Evolutionary conservation across 1,140 invertebrate genomes (phyloP).

Genomic region (Drosophila neocordata): DNA sequence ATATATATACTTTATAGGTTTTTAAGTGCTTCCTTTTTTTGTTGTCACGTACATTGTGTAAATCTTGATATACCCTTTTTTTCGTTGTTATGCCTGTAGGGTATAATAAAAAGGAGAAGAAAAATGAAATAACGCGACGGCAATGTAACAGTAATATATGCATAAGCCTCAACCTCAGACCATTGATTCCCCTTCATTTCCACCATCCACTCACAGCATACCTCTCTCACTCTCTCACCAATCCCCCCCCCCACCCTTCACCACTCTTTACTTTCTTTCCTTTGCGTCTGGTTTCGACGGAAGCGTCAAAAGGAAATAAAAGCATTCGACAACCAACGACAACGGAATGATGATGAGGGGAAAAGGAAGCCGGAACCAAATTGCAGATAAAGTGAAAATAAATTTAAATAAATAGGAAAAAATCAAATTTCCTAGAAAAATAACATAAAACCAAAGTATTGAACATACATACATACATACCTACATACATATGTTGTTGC

Average conservation of each 20-base stretch:
- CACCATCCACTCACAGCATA: neutral
- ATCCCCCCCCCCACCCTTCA: neutral
- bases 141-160: conserved; percentile 15
- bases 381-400: conserved; percentile 72
- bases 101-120: neutral
- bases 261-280: neutral
- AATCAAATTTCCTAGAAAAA: conserved; percentile 68
- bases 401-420: conserved; percentile 72
- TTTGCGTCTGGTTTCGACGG: conserved; percentile 21
- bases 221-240: too few relatives aligned
- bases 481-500: neutral
- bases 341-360: conserved; percentile 2
- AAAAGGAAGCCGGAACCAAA: conserved; percentile 32
- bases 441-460: conserved; percentile 2
- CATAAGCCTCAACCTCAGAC: neutral
- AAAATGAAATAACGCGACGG: conserved; percentile 6
- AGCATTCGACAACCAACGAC: conserved; percentile 32
- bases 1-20: neutral
- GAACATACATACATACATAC: too few relatives aligned
- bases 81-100: conserved; percentile 39
- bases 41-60: neutral
- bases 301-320: conserved; percentile 58
- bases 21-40: neutral
- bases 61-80: conserved; percentile 6
- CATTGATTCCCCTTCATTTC: neutral